Evolutionary conservation across 2,888 invertebrate genomes (phyloP).

Genomic region (Eutolmus rufibarbis): DNA sequence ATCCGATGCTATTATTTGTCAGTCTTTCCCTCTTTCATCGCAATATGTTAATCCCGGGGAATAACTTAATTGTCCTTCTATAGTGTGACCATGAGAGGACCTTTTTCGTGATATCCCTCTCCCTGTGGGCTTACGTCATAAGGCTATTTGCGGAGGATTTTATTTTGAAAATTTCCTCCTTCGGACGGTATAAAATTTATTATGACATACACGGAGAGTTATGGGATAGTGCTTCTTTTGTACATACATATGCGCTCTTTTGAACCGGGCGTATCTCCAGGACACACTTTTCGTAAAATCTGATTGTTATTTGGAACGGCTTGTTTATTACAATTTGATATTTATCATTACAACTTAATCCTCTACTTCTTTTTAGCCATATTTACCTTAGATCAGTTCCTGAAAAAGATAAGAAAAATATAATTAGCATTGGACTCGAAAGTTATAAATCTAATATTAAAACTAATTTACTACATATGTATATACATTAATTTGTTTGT

Average conservation of each 20-base stretch:
- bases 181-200: neutral
- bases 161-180: neutral
- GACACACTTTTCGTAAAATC: neutral
- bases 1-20: slow-evolving; percentile 45
- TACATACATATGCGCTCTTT: neutral
- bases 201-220: neutral
- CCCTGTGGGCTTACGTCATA: neutral
- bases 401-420: neutral
- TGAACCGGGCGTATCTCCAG: neutral
- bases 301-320: neutral
- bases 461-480: too few relatives aligned
- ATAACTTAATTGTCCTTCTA: slow-evolving; percentile 45
- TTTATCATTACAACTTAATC: neutral
- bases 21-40: slow-evolving; percentile 30
- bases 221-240: neutral
- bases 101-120: neutral
- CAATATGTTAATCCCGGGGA: slow-evolving; percentile 43
- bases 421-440: neutral
- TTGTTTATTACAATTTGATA: neutral
- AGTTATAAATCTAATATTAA: neutral
- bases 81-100: slow-evolving; percentile 24
- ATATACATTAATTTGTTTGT: too few relatives aligned
- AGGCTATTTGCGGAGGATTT: neutral
- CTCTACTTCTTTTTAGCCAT: neutral
- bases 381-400: neutral